phyloP scores from a whole-genome alignment of 2,113 vertebrate species.

The Platichthys flesus region DNA sequence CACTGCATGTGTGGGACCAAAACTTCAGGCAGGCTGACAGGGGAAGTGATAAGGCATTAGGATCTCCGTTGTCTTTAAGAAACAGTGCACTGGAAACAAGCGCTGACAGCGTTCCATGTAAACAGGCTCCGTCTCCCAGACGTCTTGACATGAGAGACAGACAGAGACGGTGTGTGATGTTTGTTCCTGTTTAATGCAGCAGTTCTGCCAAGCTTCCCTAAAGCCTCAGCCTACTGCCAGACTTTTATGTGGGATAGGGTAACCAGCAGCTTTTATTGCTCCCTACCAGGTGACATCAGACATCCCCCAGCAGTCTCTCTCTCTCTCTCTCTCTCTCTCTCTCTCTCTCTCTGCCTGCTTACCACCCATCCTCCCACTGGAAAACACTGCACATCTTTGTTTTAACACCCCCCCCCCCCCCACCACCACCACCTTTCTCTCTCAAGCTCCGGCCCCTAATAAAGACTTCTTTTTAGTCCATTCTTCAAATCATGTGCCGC shows the following conservation, averaged over 20 bases:
- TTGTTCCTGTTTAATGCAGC: constrained; percentile 73
- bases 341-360: constrained; percentile 38
- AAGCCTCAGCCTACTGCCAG: constrained; percentile 77
- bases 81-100: constrained; percentile 48
- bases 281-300: constrained; percentile 84
- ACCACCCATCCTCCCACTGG: constrained; percentile 74
- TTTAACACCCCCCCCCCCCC: constrained; percentile 56
- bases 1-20: constrained; percentile 1
- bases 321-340: constrained; percentile 42
- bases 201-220: constrained; percentile 77
- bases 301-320: constrained; percentile 68
- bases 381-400: constrained; percentile 84
- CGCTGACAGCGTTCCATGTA: constrained; percentile 54
- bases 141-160: constrained; percentile 65
- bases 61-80: constrained; percentile 36
- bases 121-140: constrained; percentile 62
- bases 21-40: constrained; percentile 35
- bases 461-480: constrained; percentile 50
- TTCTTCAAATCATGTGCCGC: constrained; percentile 58
- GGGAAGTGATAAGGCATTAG: constrained; percentile 37
- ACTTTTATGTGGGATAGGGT: constrained; percentile 81
- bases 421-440: constrained; percentile 25
- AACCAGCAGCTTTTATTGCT: constrained; percentile 79
- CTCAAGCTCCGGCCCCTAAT: constrained; percentile 49
- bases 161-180: constrained; percentile 66